Evolutionary conservation across 1,140 invertebrate species (phyloP), one percentile per base, ranked within the genome.

Genomic region (Drosophila navojoa): DNA sequence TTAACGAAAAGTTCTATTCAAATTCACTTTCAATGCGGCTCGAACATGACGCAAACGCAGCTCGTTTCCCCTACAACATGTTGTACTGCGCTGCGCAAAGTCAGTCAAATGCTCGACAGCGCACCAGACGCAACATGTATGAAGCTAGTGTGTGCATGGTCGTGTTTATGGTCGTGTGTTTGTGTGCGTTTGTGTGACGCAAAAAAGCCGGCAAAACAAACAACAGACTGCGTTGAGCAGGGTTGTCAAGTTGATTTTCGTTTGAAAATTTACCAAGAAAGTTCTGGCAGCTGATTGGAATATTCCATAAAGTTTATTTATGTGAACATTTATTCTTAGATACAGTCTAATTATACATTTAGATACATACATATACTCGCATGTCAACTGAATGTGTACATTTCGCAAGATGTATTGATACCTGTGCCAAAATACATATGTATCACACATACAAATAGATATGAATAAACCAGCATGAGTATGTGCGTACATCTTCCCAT

Each of bases 141-240:
- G 60, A 53, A 1, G 3, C 2, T 11, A 45, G 32, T 54, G 27
- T 49, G 54, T 27, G 38, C 15, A 3, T 44, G 52, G 5, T 45
- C 13, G 19, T 45, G 42, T 15, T 25, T 45, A 10, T 9, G 22
- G 40, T 16, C 40, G 13, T 68, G 32, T 35, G 59, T 35, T 50
- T 45, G 40, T 58, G 27, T 27, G n/a, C n/a, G n/a, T n/a, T n/a
- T n/a, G 47, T 38, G 72, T 42, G 73, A 16, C 44, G 29, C 27
- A 74, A 52, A 85, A 73, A 86, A 78, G 68, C 82, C 81, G 82
- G 81, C 81, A 86, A 86, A 86, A 77, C 85, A 86, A 86, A 71
- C 74, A 78, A 77, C 55, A 68, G 57, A 69, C 29, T 42, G 22
- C 68, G 32, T 25, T 45, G 42, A 64, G 50, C 52, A 71, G 69